Base-by-base conservation (phyloP, 2,888 invertebrate species). In the Linnaemya vulpina region DNA sequence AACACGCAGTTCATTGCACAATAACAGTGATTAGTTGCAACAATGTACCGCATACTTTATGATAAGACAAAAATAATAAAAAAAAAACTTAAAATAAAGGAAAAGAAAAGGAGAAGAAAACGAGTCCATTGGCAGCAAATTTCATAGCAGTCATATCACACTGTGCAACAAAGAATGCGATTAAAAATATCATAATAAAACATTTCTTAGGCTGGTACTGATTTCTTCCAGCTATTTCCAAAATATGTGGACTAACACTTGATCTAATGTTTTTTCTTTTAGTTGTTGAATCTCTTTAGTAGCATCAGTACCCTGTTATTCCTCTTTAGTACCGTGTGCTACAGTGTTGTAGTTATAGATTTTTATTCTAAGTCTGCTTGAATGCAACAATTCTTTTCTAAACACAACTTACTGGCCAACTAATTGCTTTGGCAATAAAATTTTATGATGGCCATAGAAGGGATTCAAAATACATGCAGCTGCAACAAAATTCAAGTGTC, bases 11-110 rank as follows among this genome's bases (percentile, higher is more conserved):
- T 76, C 46, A 46, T 11, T 15, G 38, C 70, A 58, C 70, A 63
- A 70, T 55, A 68, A 40, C 63, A 68, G 77, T 81, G 81, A 84
- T 81, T 84, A 81, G 40, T 68, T 49, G 81, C 81, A 84, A 84
- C 84, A 81, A 62, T 81, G 84, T 55, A 58, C n/a, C n/a, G n/a
- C n/a, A n/a, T n/a, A 30, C 55, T 68, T 55, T 74, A 81, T 81
- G 62, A 77, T 63, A 77, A 63, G n/a, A n/a, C n/a, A n/a, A 77
- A 30, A 30, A 30, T 5, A 3, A 30, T 30, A 30, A 30, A 30
- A 30, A 30, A 30, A 30, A 30, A 30, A 30, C 30, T 30, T 40
- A 80, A 62, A 58, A 5, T 46, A 40, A 17, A 15, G 49, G 40
- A 38, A 49, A 49, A 25, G 30, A 51, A 43, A 7, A 22, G 68